phyloP scores from a whole-genome alignment of 2,888 invertebrate species.

The Cenopis cana region DNA sequence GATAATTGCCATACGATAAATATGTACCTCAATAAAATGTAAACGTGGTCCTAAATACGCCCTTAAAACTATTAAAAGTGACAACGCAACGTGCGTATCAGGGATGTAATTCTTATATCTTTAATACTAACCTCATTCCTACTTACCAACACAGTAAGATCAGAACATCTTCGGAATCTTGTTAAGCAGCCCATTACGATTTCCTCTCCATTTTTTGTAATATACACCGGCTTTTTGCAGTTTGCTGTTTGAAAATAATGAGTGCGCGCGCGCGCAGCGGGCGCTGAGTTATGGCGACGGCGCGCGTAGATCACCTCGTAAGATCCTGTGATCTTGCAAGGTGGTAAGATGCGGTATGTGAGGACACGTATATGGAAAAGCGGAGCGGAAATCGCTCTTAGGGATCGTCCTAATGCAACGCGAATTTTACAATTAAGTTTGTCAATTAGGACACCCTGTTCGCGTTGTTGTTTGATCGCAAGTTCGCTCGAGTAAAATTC shows the following conservation, averaged over 20 bases:
- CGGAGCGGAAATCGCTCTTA: too few relatives aligned
- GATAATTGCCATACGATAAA: too few relatives aligned
- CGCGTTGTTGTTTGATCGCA: too few relatives aligned
- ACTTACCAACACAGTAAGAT: slow-evolving; percentile 20
- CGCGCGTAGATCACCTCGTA: slow-evolving; percentile 54
- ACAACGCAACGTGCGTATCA: background rate
- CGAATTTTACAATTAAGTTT: too few relatives aligned
- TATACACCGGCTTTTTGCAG: slow-evolving; percentile 33
- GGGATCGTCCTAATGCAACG: too few relatives aligned
- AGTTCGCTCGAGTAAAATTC: too few relatives aligned
- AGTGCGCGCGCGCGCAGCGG: slow-evolving; percentile 57
- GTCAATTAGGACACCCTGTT: too few relatives aligned
- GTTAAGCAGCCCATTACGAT: slow-evolving; percentile 37
- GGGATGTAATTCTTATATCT: background rate
- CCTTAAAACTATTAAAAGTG: background rate
- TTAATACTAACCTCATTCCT: slow-evolving; percentile 10
- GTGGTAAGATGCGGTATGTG: slow-evolving; percentile 4
- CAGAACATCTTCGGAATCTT: slow-evolving; percentile 30
- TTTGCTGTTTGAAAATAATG: slow-evolving; percentile 50
- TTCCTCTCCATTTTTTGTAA: slow-evolving; percentile 40
- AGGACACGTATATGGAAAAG: background rate
- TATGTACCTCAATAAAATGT: too few relatives aligned
- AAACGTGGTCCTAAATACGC: too few relatives aligned
- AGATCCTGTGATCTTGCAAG: slow-evolving; percentile 21
- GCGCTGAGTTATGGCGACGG: slow-evolving; percentile 54